Conservation (phyloP, 2,888 invertebrate genomes). For the Marasmarcha lunaedactyla region DNA sequence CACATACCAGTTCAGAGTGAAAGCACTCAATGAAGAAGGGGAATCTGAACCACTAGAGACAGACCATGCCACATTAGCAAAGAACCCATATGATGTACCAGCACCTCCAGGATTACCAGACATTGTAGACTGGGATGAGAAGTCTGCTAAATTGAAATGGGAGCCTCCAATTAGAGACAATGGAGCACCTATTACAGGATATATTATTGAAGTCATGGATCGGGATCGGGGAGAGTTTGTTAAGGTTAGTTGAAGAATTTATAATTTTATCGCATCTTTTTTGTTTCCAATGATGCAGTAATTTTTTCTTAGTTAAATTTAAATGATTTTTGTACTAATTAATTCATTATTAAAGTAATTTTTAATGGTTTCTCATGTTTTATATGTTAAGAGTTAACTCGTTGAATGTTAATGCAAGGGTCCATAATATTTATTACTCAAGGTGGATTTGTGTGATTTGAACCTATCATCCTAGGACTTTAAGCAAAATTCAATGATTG, state of each 20-base stretch:
- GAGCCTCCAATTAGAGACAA: conserved; percentile 90
- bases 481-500: too few species aligned
- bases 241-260: conserved; percentile 55
- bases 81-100: conserved; percentile 95
- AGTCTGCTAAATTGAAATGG: conserved; percentile 92
- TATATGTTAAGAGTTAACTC: too few species aligned
- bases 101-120: conserved; percentile 92
- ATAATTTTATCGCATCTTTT: not conserved
- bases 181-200: conserved; percentile 93
- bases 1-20: conserved; percentile 97
- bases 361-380: too few species aligned
- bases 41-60: conserved; percentile 95
- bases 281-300: too few species aligned
- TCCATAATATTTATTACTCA: too few species aligned
- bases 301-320: too few species aligned
- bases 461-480: too few species aligned
- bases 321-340: too few species aligned
- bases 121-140: conserved; percentile 91
- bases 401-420: too few species aligned
- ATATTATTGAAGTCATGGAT: conserved; percentile 92
- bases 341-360: too few species aligned
- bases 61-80: conserved; percentile 89
- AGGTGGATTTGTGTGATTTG: too few species aligned
- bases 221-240: conserved; percentile 87
- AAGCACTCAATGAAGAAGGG: conserved; percentile 96